Conservation (phyloP, 1,140 invertebrate genomes). For the Drosophila bifasciata region DNA sequence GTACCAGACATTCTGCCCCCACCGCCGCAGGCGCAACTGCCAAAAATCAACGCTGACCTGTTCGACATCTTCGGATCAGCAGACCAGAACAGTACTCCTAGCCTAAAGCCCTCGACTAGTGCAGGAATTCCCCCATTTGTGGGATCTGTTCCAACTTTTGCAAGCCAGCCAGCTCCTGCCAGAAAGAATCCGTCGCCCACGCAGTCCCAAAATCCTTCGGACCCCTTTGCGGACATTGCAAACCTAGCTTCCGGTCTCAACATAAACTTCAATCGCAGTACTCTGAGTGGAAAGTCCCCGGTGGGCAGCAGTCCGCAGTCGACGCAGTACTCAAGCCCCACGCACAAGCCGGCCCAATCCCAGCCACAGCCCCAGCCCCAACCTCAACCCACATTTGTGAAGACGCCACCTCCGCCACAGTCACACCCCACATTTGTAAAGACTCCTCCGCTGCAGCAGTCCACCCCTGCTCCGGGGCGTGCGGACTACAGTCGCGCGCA, state of each 20-base stretch:
- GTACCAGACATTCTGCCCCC: conserved; percentile 71
- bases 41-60: conserved; percentile 67
- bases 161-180: conserved; percentile 63
- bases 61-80: conserved; percentile 80
- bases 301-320: conserved; percentile 74
- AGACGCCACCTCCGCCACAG: conserved; percentile 26
- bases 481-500: conserved; percentile 88
- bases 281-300: conserved; percentile 69
- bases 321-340: conserved; percentile 84
- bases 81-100: conserved; percentile 40
- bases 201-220: conserved; percentile 64
- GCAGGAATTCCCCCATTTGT: conserved; percentile 52
- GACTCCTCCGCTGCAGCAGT: conserved; percentile 20
- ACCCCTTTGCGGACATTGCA: conserved; percentile 86
- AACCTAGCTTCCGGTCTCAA: conserved; percentile 83
- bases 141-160: conserved; percentile 59
- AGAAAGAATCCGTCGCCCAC: conserved; percentile 64
- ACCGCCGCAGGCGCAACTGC: conserved; percentile 46
- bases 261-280: conserved; percentile 76
- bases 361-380: conserved; percentile 24
- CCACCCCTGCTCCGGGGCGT: conserved; percentile 31
- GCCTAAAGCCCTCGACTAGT: conserved; percentile 42
- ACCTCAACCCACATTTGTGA: conserved; percentile 43
- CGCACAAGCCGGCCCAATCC: conserved; percentile 58
- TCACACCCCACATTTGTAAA: conserved; percentile 31